phyloP scores from a whole-genome alignment of 2,113 vertebrate species.

The Diphyllodes magnificus region DNA sequence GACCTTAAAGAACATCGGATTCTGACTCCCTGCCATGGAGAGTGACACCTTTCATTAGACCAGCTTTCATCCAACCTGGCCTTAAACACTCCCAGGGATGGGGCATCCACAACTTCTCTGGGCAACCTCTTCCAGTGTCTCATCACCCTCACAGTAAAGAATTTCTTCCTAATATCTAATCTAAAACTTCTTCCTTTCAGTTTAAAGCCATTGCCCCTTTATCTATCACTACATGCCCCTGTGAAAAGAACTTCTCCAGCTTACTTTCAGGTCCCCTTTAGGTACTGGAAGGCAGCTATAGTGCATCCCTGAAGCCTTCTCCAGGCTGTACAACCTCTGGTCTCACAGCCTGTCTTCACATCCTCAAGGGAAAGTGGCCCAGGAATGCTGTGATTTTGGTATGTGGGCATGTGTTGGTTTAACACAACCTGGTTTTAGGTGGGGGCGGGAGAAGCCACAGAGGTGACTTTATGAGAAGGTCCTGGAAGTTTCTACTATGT shows the following conservation, averaged over 20 bases:
- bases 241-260: neutral
- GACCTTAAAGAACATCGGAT: neutral
- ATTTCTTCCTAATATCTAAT: neutral
- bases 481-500: neutral
- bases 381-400: neutral
- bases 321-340: neutral
- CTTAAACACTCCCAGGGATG: neutral
- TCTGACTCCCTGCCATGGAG: neutral
- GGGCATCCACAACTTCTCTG: neutral
- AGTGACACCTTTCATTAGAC: neutral
- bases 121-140: neutral
- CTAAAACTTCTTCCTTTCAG: neutral
- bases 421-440: neutral
- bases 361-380: neutral
- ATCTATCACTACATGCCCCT: neutral
- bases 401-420: constrained; percentile 35
- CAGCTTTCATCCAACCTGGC: neutral
- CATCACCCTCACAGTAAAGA: neutral
- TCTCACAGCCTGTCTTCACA: neutral
- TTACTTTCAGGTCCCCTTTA: neutral
- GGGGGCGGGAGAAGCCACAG: neutral
- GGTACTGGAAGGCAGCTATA: neutral
- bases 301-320: neutral
- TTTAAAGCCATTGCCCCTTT: neutral
- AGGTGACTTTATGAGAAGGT: neutral